Evolutionary conservation across 1,140 invertebrate genomes (phyloP).

Genomic region (Heterodera schachtii): DNA sequence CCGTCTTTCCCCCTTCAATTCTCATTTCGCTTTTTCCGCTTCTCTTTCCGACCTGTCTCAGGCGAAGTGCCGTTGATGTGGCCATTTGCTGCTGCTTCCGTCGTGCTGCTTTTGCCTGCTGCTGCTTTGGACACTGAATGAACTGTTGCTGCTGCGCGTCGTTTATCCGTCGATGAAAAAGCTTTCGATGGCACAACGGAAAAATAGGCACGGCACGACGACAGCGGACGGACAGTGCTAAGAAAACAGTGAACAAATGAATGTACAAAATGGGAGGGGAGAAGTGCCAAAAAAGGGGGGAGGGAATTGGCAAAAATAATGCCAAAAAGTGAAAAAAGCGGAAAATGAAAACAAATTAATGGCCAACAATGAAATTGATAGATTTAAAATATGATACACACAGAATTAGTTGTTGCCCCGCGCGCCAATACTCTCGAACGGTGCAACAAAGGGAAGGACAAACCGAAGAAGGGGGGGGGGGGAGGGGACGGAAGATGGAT

Average conservation of each 20-base stretch:
- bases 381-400: too few relatives aligned
- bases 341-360: not conserved
- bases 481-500: too few relatives aligned
- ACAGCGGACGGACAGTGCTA: not conserved
- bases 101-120: not conserved
- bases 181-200: conserved; percentile 1
- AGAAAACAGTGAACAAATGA: not conserved
- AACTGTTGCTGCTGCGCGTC: not conserved
- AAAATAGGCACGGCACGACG: not conserved
- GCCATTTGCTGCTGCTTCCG: not conserved
- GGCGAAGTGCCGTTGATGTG: too few relatives aligned
- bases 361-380: too few relatives aligned
- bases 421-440: too few relatives aligned
- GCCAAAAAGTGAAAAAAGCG: too few relatives aligned
- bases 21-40: too few relatives aligned
- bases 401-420: too few relatives aligned
- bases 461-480: too few relatives aligned
- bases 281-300: not conserved
- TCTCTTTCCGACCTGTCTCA: too few relatives aligned
- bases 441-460: too few relatives aligned
- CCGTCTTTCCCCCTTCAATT: too few relatives aligned
- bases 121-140: not conserved
- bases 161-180: not conserved
- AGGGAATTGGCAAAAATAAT: not conserved
- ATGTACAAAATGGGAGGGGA: not conserved